A percentile compares a stretch with the other conserved stretches of the same genome.
Evolutionary conservation across 1,140 invertebrate genomes (phyloP).

Genomic region (Drosophila kurseongensis): DNA sequence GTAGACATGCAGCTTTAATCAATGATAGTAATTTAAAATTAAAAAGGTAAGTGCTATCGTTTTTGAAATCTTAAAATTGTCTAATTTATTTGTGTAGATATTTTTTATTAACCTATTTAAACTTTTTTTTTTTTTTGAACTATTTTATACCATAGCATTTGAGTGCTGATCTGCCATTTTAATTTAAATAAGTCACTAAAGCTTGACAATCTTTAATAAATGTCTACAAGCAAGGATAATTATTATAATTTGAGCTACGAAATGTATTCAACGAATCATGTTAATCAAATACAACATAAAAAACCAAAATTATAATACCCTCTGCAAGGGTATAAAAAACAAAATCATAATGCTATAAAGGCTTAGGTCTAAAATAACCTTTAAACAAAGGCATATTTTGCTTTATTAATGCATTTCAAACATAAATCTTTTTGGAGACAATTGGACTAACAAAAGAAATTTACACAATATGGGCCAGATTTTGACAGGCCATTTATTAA

Average conservation of each 20-base stretch:
- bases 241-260: background rate
- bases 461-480: background rate
- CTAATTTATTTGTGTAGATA: too few species aligned
- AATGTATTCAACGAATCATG: background rate
- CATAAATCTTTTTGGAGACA: slow-evolving; percentile 12
- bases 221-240: too few species aligned
- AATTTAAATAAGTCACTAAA: too few species aligned
- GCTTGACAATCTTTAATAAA: too few species aligned
- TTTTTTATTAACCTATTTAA: too few species aligned
- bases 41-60: background rate
- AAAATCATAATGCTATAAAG: background rate
- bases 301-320: too few species aligned
- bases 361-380: background rate
- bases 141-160: too few species aligned
- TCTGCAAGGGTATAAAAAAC: too few species aligned
- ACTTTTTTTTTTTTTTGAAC: too few species aligned
- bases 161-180: too few species aligned
- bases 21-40: background rate
- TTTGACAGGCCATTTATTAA: slow-evolving; percentile 21
- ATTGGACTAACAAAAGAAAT: slow-evolving; percentile 19
- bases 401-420: background rate
- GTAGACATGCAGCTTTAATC: too few species aligned
- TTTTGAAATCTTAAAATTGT: too few species aligned
- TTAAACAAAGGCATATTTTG: slow-evolving; percentile 6
- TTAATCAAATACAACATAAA: background rate